Percentiles rank a stretch among this genome's conserved stretches.
phyloP scores from a whole-genome alignment of 2,888 invertebrate genomes.

The Hirudinaria manillensis region DNA sequence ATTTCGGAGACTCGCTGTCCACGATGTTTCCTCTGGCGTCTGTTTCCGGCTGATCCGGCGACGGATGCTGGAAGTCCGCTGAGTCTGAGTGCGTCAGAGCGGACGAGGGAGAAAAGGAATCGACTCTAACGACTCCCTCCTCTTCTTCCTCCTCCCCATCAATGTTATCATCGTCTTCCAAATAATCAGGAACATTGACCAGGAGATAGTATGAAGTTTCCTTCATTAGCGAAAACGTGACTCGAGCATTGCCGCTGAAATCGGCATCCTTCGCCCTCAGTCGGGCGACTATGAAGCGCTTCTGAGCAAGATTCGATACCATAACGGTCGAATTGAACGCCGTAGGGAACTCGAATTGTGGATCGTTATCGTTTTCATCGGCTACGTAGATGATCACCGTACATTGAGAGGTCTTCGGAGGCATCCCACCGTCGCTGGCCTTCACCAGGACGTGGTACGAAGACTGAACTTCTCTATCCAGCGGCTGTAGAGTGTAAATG shows the following conservation, averaged over 20 bases:
- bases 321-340: slow-evolving; percentile 32
- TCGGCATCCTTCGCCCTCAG: slow-evolving; percentile 34
- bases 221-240: slow-evolving; percentile 21
- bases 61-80: neutral
- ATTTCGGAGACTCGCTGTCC: neutral
- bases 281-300: slow-evolving; percentile 27
- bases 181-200: neutral
- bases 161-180: neutral
- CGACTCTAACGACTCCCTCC: neutral
- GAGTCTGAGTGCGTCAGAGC: neutral
- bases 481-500: neutral
- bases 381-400: slow-evolving; percentile 32
- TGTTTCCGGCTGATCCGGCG: neutral
- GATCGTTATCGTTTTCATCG: slow-evolving; percentile 38
- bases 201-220: neutral
- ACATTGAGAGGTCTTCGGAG: neutral
- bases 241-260: slow-evolving; percentile 30
- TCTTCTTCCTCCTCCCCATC: neutral
- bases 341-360: slow-evolving; percentile 34
- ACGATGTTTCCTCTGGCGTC: neutral
- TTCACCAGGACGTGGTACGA: slow-evolving; percentile 6
- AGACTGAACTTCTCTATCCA: slow-evolving; percentile 7
- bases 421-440: slow-evolving; percentile 22
- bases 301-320: slow-evolving; percentile 28
- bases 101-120: neutral